Percentiles rank a stretch among this genome's conserved stretches.
These are phyloP conservation scores for Jaculus jaculus DNA, from an alignment of 2,113 vertebrate species.

Conservation along the genomic window DNA sequence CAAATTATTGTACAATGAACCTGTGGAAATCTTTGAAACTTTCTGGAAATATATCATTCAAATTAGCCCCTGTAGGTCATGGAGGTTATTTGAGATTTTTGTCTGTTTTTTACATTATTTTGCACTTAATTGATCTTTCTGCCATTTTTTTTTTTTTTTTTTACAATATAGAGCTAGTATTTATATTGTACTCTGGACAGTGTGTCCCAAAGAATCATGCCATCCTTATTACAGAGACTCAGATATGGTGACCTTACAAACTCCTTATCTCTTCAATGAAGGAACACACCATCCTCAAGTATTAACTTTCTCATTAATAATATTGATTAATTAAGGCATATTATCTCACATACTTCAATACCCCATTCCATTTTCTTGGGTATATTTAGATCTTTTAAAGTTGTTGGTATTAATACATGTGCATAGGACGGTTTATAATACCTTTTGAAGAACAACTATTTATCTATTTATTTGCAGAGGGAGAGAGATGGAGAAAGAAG, in stretches of 20 bases:
- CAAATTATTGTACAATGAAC: neutral
- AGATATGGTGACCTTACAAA: neutral
- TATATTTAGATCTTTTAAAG: neutral
- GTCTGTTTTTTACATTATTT: no score
- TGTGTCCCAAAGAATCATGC: fast-evolving
- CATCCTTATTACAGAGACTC: neutral
- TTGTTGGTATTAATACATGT: neutral
- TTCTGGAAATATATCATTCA: neutral
- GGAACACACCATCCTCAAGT: neutral
- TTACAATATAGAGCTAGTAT: neutral
- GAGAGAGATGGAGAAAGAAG: no score
- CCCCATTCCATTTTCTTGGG: neutral
- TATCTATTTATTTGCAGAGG: no score
- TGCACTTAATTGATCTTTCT: neutral
- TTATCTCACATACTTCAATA: neutral
- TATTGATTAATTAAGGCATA: neutral
- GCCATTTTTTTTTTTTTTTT: neutral
- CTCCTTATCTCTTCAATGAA: neutral
- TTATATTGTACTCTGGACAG: neutral
- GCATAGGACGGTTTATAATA: neutral
- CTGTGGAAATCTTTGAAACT: neutral
- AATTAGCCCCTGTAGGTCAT: no score
- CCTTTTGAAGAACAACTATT: neutral
- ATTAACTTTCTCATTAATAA: neutral
- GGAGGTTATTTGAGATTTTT: no score